These are phyloP conservation scores for Trichopria drosophilae DNA, from an alignment of 2,888 invertebrate genomes.

Conservation along the genomic window DNA sequence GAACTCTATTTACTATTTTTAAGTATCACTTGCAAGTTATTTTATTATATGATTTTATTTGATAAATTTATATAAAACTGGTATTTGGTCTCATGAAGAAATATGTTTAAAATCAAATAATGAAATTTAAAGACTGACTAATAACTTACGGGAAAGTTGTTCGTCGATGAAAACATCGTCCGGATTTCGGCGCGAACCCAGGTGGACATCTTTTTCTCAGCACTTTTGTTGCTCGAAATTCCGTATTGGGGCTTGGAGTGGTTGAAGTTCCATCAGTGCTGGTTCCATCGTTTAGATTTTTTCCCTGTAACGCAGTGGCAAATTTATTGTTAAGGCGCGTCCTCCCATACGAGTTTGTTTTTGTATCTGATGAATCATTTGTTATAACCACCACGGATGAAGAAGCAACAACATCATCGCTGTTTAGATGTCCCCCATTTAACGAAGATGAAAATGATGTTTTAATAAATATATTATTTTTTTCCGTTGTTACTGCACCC, in stretches of 20 bases:
- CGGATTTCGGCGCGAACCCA: slow-evolving; percentile 50
- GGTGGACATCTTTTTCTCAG: slow-evolving; percentile 41
- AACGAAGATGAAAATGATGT: not conserved
- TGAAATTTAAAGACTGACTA: not conserved
- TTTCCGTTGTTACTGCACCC: not conserved
- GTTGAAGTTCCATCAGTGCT: not conserved
- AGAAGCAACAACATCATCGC: too few species aligned
- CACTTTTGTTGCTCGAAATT: slow-evolving; percentile 1
- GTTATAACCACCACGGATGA: too few species aligned
- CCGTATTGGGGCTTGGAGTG: not conserved
- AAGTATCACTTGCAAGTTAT: not conserved
- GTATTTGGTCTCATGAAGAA: not conserved
- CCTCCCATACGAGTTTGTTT: too few species aligned
- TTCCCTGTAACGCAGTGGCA: too few species aligned
- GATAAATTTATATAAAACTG: not conserved
- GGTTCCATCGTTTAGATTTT: too few species aligned
- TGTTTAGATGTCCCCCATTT: too few species aligned
- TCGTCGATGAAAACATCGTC: slow-evolving; percentile 52
- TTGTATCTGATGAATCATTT: too few species aligned
- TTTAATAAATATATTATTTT: not conserved
- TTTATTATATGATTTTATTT: not conserved
- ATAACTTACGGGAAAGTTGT: slow-evolving; percentile 49
- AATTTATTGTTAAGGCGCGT: too few species aligned
- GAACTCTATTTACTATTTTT: not conserved
- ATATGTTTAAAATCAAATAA: not conserved